These are phyloP conservation scores for Atherinosoma microstoma DNA, from an alignment of 2,797 vertebrate genomes.

Conservation along the genomic window DNA sequence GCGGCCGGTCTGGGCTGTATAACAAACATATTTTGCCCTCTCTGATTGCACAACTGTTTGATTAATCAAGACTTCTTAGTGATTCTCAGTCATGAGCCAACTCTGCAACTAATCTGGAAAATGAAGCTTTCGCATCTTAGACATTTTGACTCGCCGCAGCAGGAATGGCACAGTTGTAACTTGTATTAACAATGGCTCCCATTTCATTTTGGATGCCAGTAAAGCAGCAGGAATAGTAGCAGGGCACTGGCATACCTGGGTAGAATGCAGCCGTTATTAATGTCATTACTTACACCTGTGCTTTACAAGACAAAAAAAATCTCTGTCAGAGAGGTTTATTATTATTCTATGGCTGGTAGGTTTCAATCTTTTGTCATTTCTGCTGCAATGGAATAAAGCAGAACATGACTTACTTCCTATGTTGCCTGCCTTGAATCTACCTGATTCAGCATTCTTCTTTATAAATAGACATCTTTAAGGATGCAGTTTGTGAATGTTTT, in stretches of 20 bases:
- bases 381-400: background rate
- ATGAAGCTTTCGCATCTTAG: conserved; percentile 16
- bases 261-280: conserved; percentile 35
- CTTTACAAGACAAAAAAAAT: conserved; percentile 27
- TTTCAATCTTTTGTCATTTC: background rate
- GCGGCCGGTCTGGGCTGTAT: conserved; percentile 35
- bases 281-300: conserved; percentile 20
- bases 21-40: conserved; percentile 47
- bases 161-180: conserved; percentile 48
- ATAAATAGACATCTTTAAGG: background rate
- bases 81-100: conserved; percentile 11
- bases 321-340: background rate
- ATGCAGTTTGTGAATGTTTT: background rate
- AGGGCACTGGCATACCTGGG: conserved; percentile 29
- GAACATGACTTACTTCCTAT: conserved; percentile 1
- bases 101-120: conserved; percentile 32
- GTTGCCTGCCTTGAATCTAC: background rate
- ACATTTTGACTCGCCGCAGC: conserved; percentile 46
- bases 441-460: background rate
- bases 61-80: conserved; percentile 33
- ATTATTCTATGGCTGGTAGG: background rate
- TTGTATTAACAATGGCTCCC: conserved; percentile 32
- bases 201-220: conserved; percentile 43
- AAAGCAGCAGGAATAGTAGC: conserved; percentile 43
- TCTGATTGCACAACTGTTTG: conserved; percentile 25